These are phyloP conservation scores for Drosophila watanabei DNA, from an alignment of 1,140 invertebrate species.

Conservation along the genomic window DNA sequence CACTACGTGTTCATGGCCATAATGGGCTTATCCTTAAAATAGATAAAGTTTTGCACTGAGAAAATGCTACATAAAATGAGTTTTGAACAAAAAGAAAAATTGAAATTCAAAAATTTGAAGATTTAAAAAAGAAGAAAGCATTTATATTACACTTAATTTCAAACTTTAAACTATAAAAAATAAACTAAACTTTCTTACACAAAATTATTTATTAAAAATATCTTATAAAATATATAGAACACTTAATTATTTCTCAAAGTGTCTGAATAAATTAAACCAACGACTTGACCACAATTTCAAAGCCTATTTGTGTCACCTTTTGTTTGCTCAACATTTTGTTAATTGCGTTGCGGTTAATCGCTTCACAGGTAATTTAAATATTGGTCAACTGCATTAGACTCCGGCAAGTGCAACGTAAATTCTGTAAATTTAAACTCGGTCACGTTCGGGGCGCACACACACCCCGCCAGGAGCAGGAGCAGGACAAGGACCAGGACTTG, in stretches of 20 bases:
- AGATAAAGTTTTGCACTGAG: not conserved
- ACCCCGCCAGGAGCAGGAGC: not conserved
- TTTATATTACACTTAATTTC: not conserved
- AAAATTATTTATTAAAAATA: not conserved
- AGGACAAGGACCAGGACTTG: not conserved
- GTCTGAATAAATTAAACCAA: not conserved
- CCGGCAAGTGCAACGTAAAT: constrained; percentile 17
- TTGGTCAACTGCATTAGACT: constrained; percentile 26
- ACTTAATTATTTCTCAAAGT: not conserved
- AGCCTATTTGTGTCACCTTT: constrained; percentile 11
- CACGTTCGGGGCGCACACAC: constrained; percentile 29
- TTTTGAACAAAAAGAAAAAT: not conserved
- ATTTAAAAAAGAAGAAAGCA: not conserved
- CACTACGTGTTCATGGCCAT: constrained; percentile 11
- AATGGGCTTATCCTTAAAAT: constrained; percentile 21
- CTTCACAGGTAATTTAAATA: constrained; percentile 36
- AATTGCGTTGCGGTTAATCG: constrained; percentile 35
- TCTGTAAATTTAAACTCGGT: constrained; percentile 47
- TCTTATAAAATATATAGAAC: not conserved
- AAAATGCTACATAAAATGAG: not conserved
- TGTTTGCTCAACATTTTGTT: constrained; percentile 11
- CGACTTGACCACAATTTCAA: not conserved
- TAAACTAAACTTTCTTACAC: not conserved
- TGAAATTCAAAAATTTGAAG: not conserved
- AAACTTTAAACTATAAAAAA: not conserved